Conservation (phyloP, 2,888 invertebrate genomes). For the Hyalella azteca region DNA sequence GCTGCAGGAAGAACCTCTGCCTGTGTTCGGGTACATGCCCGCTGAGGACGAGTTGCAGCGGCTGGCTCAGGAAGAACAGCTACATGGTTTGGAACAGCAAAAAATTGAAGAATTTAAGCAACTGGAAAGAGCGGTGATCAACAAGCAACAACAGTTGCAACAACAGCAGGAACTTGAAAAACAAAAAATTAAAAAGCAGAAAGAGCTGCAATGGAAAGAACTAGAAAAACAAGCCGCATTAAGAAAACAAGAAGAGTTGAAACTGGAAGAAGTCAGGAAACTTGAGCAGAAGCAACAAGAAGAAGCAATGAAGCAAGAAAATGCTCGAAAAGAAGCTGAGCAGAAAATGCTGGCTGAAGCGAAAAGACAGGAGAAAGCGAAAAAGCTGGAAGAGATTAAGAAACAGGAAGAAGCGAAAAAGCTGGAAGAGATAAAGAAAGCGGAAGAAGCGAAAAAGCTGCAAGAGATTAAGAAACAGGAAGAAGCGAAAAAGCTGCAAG, state of each 20-base stretch:
- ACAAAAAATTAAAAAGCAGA: conserved; percentile 5
- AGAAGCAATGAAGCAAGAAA: neutral
- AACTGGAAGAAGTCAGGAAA: neutral
- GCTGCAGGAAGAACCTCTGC: neutral
- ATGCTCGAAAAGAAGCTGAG: neutral
- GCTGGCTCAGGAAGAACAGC: conserved; percentile 24
- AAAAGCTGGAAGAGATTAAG: neutral
- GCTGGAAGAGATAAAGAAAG: conserved; percentile 31
- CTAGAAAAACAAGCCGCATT: neutral
- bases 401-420: conserved; percentile 38
- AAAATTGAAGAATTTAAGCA: neutral
- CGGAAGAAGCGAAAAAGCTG: conserved; percentile 28
- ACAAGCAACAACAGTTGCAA: conserved; percentile 8
- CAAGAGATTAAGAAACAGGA: neutral
- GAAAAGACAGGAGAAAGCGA: neutral
- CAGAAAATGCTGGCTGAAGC: neutral
- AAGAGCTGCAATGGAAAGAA: neutral
- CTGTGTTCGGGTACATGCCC: neutral
- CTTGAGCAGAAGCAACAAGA: neutral
- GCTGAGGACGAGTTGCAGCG: neutral
- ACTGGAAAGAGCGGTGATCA: neutral
- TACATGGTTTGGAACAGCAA: neutral
- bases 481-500: neutral
- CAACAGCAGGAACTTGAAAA: conserved; percentile 1
- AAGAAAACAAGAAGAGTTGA: neutral